Percentiles rank a stretch among this genome's conserved stretches.
Evolutionary conservation across 2,888 invertebrate genomes (phyloP).

Genomic region (Brachycybe producta): DNA sequence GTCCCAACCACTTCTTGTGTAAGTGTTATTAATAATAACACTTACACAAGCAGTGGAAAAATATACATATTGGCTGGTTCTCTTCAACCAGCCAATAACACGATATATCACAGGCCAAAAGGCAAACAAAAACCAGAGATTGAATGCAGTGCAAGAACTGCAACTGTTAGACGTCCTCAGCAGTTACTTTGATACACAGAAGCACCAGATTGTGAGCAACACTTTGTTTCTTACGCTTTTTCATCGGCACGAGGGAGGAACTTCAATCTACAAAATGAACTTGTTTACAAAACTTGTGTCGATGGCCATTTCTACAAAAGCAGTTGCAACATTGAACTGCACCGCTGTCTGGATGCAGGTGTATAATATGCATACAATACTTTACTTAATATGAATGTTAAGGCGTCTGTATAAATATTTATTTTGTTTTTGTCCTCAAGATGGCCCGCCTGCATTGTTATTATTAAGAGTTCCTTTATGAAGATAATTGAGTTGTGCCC

Average conservation of each 20-base stretch:
- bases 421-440: too few species aligned
- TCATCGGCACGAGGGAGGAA: slow-evolving; percentile 40
- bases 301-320: slow-evolving; percentile 68
- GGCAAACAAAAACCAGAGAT: too few species aligned
- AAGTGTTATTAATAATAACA: too few species aligned
- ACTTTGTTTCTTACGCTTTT: slow-evolving; percentile 72
- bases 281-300: slow-evolving; percentile 70
- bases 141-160: slow-evolving; percentile 56
- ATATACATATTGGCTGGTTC: too few species aligned
- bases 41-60: too few species aligned
- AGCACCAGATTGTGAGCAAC: slow-evolving; percentile 52
- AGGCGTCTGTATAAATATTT: too few species aligned
- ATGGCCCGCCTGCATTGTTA: too few species aligned
- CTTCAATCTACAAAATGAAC: slow-evolving; percentile 46
- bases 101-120: too few species aligned
- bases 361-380: background rate
- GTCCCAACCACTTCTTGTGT: too few species aligned
- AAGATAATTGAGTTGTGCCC: too few species aligned
- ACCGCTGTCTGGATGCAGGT: slow-evolving; percentile 68
- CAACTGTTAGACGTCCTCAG: slow-evolving; percentile 64
- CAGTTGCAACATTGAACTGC: slow-evolving; percentile 55
- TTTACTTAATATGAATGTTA: background rate
- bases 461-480: too few species aligned
- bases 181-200: slow-evolving; percentile 47
- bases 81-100: too few species aligned